Percentiles rank a stretch among this genome's conserved stretches.
These are phyloP conservation scores for Notodonta ziczac DNA, from an alignment of 2,888 invertebrate genomes.

Conservation along the genomic window DNA sequence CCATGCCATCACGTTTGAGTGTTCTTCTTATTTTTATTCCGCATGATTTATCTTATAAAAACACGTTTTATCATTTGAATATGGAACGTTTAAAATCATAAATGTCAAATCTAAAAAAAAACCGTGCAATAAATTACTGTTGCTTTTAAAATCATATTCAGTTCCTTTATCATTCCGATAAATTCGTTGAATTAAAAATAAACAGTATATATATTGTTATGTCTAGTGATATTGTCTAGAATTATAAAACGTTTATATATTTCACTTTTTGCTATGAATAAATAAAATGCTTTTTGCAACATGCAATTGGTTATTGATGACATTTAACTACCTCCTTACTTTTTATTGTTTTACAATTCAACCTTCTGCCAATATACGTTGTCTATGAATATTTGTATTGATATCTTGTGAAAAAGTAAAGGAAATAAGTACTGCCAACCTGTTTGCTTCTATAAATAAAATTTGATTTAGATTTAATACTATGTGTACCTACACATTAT, in stretches of 20 bases:
- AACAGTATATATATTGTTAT: background rate
- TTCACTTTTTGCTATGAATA: conserved; percentile 26
- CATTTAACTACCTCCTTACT: conserved; percentile 7
- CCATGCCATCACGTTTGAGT: conserved; percentile 22
- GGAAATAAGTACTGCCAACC: no score
- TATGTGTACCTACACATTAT: no score
- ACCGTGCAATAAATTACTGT: background rate
- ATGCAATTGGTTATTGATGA: conserved; percentile 30
- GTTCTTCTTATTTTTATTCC: conserved; percentile 31
- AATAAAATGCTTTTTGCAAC: conserved; percentile 31
- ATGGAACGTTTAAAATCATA: conserved; percentile 3
- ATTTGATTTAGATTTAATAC: no score
- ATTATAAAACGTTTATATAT: conserved; percentile 25
- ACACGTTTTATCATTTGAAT: conserved; percentile 17
- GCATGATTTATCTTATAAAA: conserved; percentile 23
- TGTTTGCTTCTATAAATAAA: no score
- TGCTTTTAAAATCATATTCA: conserved; percentile 6
- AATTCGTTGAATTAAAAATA: background rate
- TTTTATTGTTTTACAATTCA: conserved; percentile 17
- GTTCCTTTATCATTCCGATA: background rate
- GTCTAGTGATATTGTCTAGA: conserved; percentile 19
- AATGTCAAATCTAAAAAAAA: background rate
- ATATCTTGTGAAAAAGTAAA: background rate
- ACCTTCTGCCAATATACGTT: conserved; percentile 15
- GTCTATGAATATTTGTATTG: conserved; percentile 1